Conservation (phyloP, 2,797 vertebrate species). For the Loriculus beryllinus region DNA sequence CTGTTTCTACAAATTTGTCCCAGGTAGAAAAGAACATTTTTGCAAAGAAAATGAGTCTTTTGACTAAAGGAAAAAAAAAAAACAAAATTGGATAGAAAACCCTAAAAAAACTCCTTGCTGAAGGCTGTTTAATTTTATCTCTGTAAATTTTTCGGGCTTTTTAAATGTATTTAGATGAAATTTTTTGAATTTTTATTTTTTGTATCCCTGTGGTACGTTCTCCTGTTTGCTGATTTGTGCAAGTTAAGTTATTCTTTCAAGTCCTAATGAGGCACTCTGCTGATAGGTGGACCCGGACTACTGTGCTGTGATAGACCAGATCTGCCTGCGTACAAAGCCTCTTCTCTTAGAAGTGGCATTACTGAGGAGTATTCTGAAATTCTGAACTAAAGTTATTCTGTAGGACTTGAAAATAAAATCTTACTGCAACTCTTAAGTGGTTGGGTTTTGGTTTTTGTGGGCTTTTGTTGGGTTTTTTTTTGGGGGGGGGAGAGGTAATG, state of each 20-base stretch:
- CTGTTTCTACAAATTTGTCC: constrained; percentile 43
- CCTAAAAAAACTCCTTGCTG: not conserved
- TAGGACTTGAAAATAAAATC: not conserved
- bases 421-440: not conserved
- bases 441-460: not conserved
- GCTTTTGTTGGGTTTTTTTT: not conserved
- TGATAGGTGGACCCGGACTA: not conserved
- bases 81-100: not conserved
- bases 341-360: rapidly evolving
- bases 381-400: not conserved
- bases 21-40: constrained; percentile 41
- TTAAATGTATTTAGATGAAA: not conserved
- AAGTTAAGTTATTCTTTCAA: not conserved
- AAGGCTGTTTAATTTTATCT: not conserved
- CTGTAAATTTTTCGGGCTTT: not conserved
- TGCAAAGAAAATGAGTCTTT: constrained; percentile 4
- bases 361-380: not conserved
- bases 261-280: not conserved
- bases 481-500: no score
- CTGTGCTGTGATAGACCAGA: not conserved
- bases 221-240: not conserved
- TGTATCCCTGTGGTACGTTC: not conserved
- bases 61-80: not conserved
- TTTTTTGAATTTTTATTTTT: not conserved
- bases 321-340: not conserved